Percentiles rank a stretch among this genome's conserved stretches.
phyloP scores from a whole-genome alignment of 2,888 invertebrate species.

The Chalcosyrphus nemorum region DNA sequence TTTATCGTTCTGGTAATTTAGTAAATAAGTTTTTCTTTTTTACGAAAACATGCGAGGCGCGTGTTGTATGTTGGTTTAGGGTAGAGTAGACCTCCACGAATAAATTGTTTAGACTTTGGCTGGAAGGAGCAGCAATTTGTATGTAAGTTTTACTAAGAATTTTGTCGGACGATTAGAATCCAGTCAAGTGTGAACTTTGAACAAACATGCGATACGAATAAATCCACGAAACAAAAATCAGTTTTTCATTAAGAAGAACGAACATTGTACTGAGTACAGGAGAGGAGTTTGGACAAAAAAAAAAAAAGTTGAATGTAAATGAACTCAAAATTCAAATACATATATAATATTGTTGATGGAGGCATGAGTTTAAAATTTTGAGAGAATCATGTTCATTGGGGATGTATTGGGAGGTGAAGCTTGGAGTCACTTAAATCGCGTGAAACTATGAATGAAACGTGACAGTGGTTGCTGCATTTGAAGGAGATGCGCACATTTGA shows the following conservation, averaged over 20 bases:
- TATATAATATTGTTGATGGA: too few relatives aligned
- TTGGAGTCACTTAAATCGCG: too few relatives aligned
- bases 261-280: too few relatives aligned
- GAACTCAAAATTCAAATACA: too few relatives aligned
- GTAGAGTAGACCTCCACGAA: not conserved
- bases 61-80: not conserved
- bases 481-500: too few relatives aligned
- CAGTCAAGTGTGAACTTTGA: conserved; percentile 15
- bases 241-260: not conserved
- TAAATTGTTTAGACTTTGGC: not conserved
- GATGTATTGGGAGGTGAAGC: too few relatives aligned
- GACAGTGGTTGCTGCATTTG: too few relatives aligned
- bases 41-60: conserved; percentile 1
- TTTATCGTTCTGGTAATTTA: not conserved
- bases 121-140: not conserved
- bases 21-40: not conserved
- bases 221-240: not conserved
- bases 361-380: too few relatives aligned
- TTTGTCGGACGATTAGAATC: not conserved
- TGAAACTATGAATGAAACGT: too few relatives aligned
- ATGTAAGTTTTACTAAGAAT: not conserved
- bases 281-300: too few relatives aligned
- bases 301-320: too few relatives aligned
- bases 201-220: conserved; percentile 3
- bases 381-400: too few relatives aligned